Evolutionary conservation across 2,888 invertebrate genomes (phyloP).

Genomic region (Xiphydria camelus): DNA sequence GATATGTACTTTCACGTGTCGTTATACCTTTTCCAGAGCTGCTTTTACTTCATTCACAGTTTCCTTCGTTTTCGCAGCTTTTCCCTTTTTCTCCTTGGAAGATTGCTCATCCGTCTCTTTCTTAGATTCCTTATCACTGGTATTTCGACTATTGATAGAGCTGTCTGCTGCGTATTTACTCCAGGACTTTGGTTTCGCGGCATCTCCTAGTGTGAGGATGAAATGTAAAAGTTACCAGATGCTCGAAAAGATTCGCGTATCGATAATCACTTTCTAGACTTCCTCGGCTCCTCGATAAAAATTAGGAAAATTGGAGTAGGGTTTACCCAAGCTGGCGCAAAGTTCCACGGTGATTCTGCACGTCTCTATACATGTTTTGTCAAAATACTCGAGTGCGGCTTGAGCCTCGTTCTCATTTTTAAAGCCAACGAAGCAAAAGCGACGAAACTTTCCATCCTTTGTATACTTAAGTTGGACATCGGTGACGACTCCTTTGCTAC

Average conservation of each 20-base stretch:
- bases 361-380: constrained; percentile 84
- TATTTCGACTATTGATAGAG: constrained; percentile 65
- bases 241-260: too few relatives aligned
- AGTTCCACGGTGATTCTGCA: constrained; percentile 78
- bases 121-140: constrained; percentile 50
- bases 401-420: constrained; percentile 78
- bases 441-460: constrained; percentile 86
- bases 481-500: constrained; percentile 82
- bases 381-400: constrained; percentile 75
- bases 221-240: too few relatives aligned
- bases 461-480: constrained; percentile 94
- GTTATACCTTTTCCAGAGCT: constrained; percentile 67
- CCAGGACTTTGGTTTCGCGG: constrained; percentile 86
- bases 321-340: constrained; percentile 70
- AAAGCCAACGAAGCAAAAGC: constrained; percentile 93
- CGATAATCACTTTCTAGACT: too few relatives aligned
- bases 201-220: too few relatives aligned
- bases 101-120: constrained; percentile 46
- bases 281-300: too few relatives aligned
- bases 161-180: constrained; percentile 88
- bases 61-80: constrained; percentile 44
- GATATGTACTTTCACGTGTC: constrained; percentile 1
- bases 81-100: constrained; percentile 33
- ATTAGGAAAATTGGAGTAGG: constrained; percentile 3
- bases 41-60: constrained; percentile 64